Evolutionary conservation across 2,888 invertebrate genomes (phyloP), one percentile per base, ranked within the genome.

Genomic region (Drepana falcataria): DNA sequence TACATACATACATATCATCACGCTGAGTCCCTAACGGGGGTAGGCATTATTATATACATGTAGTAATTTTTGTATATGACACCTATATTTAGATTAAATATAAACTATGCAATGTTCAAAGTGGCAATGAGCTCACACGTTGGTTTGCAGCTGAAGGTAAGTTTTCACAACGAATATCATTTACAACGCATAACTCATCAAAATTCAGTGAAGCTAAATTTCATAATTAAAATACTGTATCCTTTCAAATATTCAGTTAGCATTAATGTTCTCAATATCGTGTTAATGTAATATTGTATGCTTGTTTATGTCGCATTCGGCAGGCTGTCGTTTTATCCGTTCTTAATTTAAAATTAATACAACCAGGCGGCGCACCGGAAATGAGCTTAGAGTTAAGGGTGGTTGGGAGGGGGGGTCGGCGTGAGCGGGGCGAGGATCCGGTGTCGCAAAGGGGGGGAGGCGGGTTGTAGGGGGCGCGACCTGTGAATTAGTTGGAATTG

Each of bases 291-390:
- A 51, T 64, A 55, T 56, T 59, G 64, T 53, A 63, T 60, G 63
- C 73, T 71, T 76, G 73, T 76, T 77, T 75, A 67, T 66, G 56
- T 63, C 52, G 60, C 59, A 55, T 64, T 67, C 66, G 68, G 67
- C 69, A 69, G 66, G 56, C 52, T 57, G 51, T 51, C 41, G 51
- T 41, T 51, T 59, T 91, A 92, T 92, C 92, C 92, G 86, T 40
- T 87, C 89, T 92, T 93, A 93, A 93, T 93, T 93, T 93, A 93
- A 93, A 93, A 93, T 93, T 93, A 93, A 93, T 93, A 93, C 93
- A 92, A 91, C 91, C 93, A 93, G 93, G 92, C 93, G 93, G 93
- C 91, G 88, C 91, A 84, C 92, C 79, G 93, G 93, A 93, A 93
- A 93, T 93, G 93, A 93, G 93, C 92, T 93, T 93, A 93, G 93